Evolutionary conservation across 2,797 vertebrate genomes (phyloP).

Genomic region (Microhierax caerulescens): DNA sequence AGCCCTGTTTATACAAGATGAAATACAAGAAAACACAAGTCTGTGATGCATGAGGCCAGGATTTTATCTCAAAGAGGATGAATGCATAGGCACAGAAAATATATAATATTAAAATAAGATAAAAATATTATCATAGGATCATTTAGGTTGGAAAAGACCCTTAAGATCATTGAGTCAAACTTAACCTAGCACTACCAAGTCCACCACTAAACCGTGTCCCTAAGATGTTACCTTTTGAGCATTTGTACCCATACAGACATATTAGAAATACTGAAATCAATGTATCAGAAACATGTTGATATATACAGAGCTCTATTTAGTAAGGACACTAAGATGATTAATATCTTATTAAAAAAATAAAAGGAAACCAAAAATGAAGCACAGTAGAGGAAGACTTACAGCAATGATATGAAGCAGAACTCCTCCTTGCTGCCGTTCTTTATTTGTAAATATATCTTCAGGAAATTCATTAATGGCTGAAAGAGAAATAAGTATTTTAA

Average conservation of each 20-base stretch:
- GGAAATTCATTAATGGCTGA: constrained; percentile 95
- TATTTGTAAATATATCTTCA: constrained; percentile 87
- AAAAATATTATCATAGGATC: not conserved
- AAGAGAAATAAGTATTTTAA: too few relatives aligned
- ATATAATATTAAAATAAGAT: too few relatives aligned
- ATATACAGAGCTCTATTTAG: not conserved
- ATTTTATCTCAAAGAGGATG: not conserved
- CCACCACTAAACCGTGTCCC: not conserved
- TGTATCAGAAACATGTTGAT: not conserved
- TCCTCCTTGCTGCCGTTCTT: constrained; percentile 86
- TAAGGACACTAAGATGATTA: not conserved
- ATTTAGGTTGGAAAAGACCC: not conserved
- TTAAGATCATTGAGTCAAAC: not conserved
- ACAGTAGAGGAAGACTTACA: constrained; percentile 77
- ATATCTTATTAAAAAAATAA: not conserved
- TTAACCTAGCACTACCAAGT: not conserved
- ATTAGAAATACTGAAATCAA: not conserved
- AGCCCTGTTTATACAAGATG: not conserved
- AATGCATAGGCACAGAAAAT: not conserved
- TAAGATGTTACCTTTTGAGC: not conserved
- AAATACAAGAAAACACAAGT: not conserved
- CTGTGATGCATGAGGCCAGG: not conserved
- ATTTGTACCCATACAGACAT: not conserved
- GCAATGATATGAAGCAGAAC: constrained; percentile 89
- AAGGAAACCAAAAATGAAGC: not conserved